Conservation (phyloP, 92 coral and sea anemone genomes). For the Parazoanthus atlanticus region DNA sequence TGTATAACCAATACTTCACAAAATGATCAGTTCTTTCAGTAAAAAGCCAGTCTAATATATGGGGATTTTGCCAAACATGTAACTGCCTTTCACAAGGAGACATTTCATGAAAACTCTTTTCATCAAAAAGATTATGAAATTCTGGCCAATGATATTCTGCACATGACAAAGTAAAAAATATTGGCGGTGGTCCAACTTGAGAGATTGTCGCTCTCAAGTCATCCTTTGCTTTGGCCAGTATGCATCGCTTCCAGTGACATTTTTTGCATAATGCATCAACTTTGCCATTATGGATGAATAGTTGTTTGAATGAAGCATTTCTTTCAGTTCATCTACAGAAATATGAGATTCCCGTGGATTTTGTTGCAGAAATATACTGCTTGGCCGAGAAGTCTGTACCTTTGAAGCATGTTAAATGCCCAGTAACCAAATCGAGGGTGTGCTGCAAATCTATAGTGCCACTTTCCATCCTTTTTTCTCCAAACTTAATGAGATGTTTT, state of each 20-base stretch:
- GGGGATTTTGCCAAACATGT: conserved; percentile 48
- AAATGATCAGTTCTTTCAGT: conserved; percentile 48
- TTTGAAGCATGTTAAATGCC: conserved; percentile 49
- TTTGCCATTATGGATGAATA: conserved; percentile 39
- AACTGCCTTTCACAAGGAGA: conserved; percentile 15
- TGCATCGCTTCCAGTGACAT: conserved; percentile 47
- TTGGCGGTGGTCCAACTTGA: too few relatives aligned
- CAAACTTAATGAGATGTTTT: conserved; percentile 33
- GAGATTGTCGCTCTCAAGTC: conserved; percentile 39
- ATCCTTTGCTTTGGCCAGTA: conserved; percentile 47
- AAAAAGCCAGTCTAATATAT: conserved; percentile 41
- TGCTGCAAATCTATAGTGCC: conserved; percentile 51
- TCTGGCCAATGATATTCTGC: too few relatives aligned
- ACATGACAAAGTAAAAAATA: too few relatives aligned
- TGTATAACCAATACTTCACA: conserved; percentile 45
- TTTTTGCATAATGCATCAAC: conserved; percentile 42
- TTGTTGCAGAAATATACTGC: background rate
- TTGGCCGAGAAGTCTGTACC: conserved; percentile 1
- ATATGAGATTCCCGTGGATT: conserved; percentile 45
- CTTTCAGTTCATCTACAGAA: conserved; percentile 40
- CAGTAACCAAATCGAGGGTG: conserved; percentile 45
- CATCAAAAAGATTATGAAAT: background rate
- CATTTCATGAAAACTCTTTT: background rate
- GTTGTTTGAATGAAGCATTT: conserved; percentile 43
- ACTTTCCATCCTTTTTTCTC: conserved; percentile 42